Evolutionary conservation across 2,888 invertebrate species (phyloP), one percentile per base, ranked within the genome.

Genomic region (Lacanobia wlatinum): DNA sequence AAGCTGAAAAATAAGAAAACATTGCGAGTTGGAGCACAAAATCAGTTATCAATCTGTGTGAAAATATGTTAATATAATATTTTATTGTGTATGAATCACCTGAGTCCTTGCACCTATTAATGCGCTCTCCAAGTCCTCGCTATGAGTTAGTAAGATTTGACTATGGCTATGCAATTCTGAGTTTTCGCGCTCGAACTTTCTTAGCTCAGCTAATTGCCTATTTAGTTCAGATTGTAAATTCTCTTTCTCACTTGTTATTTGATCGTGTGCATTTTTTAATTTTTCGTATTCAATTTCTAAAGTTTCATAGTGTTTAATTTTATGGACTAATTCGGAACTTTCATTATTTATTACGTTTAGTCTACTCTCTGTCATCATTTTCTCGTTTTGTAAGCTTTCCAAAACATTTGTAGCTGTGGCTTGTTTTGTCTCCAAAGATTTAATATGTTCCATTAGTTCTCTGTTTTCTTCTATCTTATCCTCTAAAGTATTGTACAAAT

Each of bases 41-140:
- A 59, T 21, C n/a, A 7, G 18, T 8, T 8, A 48, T 7, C 1
- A 16, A 16, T 46, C 18, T 10, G 7, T 21, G 21, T 5, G 10
- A 52, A 40, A 12, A 48, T 3, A 40, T 8, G 4, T 12, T 12
- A 48, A 1, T 7, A 52, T 50, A 43, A 43, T 43, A 34, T 34
- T 6, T 2, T 43, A n/a, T 38, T 40, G 3, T 62, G 6, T 46
- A 43, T 43, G 12, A 23, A 38, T 79, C 84, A 95, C 96, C 93
- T 94, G 89, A 62, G 88, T 90, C 80, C 92, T 91, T 59, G 91
- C 87, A 66, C 80, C 87, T 50, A 92, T 87, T 63, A 95, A 87
- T 68, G 91, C 87, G 73, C 88, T 90, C 85, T 95, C 94, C 74
- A 96, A 88, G 68, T 90, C 88, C 84, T 93, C 90, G 74, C 87